These are phyloP conservation scores for Aphelenchoides avenae DNA, from an alignment of 1,140 invertebrate species.

Conservation along the genomic window DNA sequence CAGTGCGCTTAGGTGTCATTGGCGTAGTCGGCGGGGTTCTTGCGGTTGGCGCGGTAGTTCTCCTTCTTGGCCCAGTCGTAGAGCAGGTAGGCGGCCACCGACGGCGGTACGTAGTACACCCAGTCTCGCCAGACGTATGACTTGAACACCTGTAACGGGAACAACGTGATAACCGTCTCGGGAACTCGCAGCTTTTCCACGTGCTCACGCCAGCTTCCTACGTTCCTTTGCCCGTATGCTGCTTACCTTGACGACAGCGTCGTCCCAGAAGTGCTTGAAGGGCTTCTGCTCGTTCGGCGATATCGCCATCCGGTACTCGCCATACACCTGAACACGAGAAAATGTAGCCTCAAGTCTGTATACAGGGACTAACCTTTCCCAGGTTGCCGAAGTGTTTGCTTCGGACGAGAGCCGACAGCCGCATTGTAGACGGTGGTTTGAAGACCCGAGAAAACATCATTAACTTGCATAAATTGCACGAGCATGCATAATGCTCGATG, in stretches of 20 bases:
- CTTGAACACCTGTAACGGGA: slow-evolving; percentile 44
- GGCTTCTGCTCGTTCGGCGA: slow-evolving; percentile 54
- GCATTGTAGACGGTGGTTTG: too few species aligned
- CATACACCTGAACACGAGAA: slow-evolving; percentile 50
- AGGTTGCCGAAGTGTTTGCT: slow-evolving; percentile 54
- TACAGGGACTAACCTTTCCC: slow-evolving; percentile 38
- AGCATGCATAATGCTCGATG: too few species aligned
- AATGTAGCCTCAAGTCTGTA: too few species aligned
- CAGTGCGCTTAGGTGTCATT: too few species aligned
- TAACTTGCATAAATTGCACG: too few species aligned
- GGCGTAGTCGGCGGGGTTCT: too few species aligned
- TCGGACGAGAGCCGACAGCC: slow-evolving; percentile 37
- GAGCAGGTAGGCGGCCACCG: slow-evolving; percentile 62
- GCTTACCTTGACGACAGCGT: slow-evolving; percentile 45
- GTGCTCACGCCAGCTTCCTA: too few species aligned
- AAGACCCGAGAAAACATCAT: too few species aligned
- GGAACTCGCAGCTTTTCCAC: slow-evolving; percentile 16
- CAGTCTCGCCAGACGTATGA: slow-evolving; percentile 49
- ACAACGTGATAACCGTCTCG: not conserved
- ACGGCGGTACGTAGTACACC: slow-evolving; percentile 53
- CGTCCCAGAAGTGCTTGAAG: slow-evolving; percentile 49
- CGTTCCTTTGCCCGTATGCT: too few species aligned
- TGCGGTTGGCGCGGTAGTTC: slow-evolving; percentile 68
- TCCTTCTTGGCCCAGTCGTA: slow-evolving; percentile 72
- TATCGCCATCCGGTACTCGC: slow-evolving; percentile 51